Evolutionary conservation across 2,797 vertebrate species (phyloP).

Genomic region (Falco peregrinus): DNA sequence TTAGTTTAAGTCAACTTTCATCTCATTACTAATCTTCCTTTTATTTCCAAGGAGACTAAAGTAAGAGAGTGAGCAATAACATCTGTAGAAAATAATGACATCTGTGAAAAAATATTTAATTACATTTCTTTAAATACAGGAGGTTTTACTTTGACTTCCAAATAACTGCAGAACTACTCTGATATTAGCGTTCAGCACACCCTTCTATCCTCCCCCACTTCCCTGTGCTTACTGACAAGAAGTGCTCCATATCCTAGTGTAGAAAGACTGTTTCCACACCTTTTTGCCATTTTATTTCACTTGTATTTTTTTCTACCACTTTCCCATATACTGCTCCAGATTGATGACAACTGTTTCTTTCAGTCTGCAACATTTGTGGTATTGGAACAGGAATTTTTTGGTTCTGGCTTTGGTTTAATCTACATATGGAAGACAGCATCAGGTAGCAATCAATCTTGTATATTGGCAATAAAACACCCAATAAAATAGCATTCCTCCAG

Average conservation of each 20-base stretch:
- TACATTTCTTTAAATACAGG: background rate
- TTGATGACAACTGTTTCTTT: background rate
- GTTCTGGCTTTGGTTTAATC: background rate
- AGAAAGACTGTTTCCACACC: background rate
- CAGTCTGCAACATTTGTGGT: background rate
- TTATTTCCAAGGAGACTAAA: slow-evolving; percentile 64
- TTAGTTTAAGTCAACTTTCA: slow-evolving; percentile 51
- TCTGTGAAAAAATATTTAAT: slow-evolving; percentile 26
- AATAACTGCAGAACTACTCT: background rate
- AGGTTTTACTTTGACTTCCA: background rate
- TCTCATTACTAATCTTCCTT: slow-evolving; percentile 57
- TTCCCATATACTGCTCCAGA: background rate
- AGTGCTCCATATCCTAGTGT: accelerated
- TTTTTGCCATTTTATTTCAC: background rate
- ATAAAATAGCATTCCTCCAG: background rate
- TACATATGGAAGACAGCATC: background rate
- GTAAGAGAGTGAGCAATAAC: background rate
- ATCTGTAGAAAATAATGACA: slow-evolving; percentile 14
- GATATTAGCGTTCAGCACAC: background rate
- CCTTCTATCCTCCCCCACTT: background rate
- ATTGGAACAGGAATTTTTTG: background rate
- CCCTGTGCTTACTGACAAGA: background rate
- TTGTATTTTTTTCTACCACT: background rate
- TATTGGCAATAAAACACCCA: background rate
- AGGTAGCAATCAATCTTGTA: background rate